A percentile compares a stretch with the other conserved stretches of the same genome.
phyloP scores from a whole-genome alignment of 2,113 vertebrate species.

The Taxidea taxus region DNA sequence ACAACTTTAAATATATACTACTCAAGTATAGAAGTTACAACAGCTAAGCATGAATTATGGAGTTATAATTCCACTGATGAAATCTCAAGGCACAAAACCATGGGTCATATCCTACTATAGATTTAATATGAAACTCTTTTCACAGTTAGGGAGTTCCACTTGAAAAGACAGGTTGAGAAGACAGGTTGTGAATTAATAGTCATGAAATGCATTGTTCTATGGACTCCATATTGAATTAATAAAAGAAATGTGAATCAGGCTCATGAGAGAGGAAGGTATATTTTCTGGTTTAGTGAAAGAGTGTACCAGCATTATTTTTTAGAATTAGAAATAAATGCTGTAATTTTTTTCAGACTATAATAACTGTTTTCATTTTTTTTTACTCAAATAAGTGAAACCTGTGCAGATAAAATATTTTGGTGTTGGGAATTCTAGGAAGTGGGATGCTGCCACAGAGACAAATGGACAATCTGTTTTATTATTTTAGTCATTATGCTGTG shows the following conservation, averaged over 20 bases:
- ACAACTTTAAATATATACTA: not conserved
- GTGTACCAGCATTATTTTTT: not conserved
- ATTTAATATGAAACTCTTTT: conserved; percentile 55
- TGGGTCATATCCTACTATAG: not conserved
- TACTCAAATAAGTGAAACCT: not conserved
- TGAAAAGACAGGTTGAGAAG: conserved; percentile 51
- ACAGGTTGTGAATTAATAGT: conserved; percentile 48
- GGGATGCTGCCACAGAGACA: not conserved
- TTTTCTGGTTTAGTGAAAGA: conserved; percentile 2
- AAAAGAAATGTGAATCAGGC: conserved; percentile 30
- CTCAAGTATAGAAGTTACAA: not conserved
- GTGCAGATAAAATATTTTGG: not conserved
- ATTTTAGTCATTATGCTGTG: not conserved
- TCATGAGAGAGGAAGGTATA: not conserved
- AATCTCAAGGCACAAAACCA: conserved; percentile 37
- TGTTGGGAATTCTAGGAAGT: not conserved
- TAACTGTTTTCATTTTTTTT: not conserved
- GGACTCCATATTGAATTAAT: conserved; percentile 42
- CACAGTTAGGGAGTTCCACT: conserved; percentile 6
- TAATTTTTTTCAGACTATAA: not conserved
- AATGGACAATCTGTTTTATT: not conserved
- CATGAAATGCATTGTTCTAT: conserved; percentile 55
- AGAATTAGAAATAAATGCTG: not conserved
- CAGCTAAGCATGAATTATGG: conserved; percentile 23
- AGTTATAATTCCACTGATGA: conserved; percentile 29